Percentiles rank a stretch among this genome's conserved stretches.
These are phyloP conservation scores for Dinomys branickii DNA, from an alignment of 2,113 vertebrate genomes.

Conservation along the genomic window DNA sequence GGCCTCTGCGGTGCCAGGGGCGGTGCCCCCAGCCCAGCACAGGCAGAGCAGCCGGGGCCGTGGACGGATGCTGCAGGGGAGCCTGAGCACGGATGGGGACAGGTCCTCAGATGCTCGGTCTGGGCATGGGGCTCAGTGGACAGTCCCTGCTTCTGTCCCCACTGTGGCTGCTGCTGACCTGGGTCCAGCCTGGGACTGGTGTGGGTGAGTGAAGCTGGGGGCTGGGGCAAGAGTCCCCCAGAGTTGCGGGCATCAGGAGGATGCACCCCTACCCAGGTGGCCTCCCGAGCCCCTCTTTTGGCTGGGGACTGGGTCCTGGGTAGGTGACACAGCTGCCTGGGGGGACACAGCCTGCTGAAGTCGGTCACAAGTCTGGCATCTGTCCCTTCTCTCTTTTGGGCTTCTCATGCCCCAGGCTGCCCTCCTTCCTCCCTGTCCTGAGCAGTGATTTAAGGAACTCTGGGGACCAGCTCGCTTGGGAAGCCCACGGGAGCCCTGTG, in stretches of 20 bases:
- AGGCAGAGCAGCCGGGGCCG: neutral
- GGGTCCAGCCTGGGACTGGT: neutral
- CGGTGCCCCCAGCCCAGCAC: neutral
- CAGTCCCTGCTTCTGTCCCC: neutral
- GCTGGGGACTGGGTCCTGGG: neutral
- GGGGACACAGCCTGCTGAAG: neutral
- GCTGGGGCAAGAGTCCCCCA: neutral
- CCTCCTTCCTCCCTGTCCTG: no score
- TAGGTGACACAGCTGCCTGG: no score
- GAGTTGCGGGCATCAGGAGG: neutral
- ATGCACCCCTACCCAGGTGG: neutral
- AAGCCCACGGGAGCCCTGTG: neutral
- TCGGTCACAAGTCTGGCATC: neutral
- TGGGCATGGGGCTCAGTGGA: neutral
- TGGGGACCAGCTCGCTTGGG: neutral
- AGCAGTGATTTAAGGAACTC: neutral
- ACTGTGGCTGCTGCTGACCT: neutral
- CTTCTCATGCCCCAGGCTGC: neutral
- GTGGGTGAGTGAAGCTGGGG: conserved; percentile 62
- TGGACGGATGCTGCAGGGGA: neutral
- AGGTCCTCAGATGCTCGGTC: neutral
- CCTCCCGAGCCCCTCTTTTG: neutral
- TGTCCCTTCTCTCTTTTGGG: neutral
- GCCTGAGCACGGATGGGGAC: neutral
- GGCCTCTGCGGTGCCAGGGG: neutral